Evolutionary conservation across 2,888 invertebrate genomes (phyloP).

Genomic region (Troilus luridus): DNA sequence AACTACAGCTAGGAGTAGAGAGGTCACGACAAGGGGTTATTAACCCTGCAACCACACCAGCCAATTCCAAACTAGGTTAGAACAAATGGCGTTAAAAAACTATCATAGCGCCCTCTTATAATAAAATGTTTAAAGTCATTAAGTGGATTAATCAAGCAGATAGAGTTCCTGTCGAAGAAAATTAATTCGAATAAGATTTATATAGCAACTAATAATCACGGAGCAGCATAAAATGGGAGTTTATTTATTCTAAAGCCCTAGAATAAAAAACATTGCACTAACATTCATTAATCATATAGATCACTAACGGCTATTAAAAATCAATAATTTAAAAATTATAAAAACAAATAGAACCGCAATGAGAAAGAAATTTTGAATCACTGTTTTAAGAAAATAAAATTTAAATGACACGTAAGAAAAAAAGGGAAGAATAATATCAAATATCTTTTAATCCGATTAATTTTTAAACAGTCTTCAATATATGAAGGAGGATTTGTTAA

Average conservation of each 20-base stretch:
- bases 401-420: no score
- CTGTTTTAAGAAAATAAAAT: background rate
- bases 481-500: background rate
- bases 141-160: background rate
- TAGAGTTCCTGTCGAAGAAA: background rate
- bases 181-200: background rate
- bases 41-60: conserved; percentile 65
- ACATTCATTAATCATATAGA: no score
- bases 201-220: no score
- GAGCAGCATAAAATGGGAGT: no score
- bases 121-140: background rate
- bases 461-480: background rate
- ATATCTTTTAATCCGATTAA: background rate
- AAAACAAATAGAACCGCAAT: no score
- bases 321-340: no score
- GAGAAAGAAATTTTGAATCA: background rate
- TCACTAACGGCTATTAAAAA: no score
- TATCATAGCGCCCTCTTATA: background rate
- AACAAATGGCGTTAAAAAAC: conserved; percentile 7
- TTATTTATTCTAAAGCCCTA: no score
- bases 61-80: conserved; percentile 62
- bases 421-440: no score
- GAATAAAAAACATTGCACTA: no score
- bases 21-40: conserved; percentile 56
- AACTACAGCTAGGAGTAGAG: background rate